Base-by-base conservation (phyloP, 2,113 vertebrate species). In the Mirza zaza region DNA sequence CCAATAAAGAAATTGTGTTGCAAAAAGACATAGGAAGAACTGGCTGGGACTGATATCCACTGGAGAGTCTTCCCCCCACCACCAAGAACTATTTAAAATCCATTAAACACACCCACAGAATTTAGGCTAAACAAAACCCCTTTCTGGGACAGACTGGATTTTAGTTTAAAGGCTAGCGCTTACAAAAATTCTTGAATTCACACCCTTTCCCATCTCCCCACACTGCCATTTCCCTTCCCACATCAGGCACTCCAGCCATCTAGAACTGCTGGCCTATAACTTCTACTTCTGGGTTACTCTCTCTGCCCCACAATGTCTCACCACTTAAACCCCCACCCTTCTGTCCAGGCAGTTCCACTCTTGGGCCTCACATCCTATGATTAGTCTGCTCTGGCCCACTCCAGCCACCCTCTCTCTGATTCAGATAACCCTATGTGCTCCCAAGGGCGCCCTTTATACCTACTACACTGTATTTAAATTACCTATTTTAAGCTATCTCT, bases 31-130 rank as follows among this genome's bases (percentile, higher is more conserved):
- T 70, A 76, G 32, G 25, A 88, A 36, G 42, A 93, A 61, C 45
- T 55, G 55, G 59, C 23, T 34, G 15, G 20, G 29, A 67, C 59
- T 77, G 25, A 50, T n/a, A 61, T 52, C 87, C 87, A 80, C 48
- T 36, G 18, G 27, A 90, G 21, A 76, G 50, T 34, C 77, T 93
- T 88, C 15, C 6, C 29, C 8, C 45, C 36, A 36, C 32, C 20
- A 75, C 25, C 65, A 95, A 96, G n/a, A 59, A n/a, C 9, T 23
- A 70, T 73, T 91, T 88, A 85, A 94, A 93, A 95, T 39, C 57
- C 34, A 95, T 68, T 61, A 50, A 59, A 7, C 6, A 61, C 4
- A 96, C 34, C 73, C 59, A 88, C 17, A 48, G 6, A 75, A 27
- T 90, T 50, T 34, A 88, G 23, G 61, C 65, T 80, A 94, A 84